Evolutionary conservation across 1,140 invertebrate genomes (phyloP).

Genomic region (Drosophila aff.): DNA sequence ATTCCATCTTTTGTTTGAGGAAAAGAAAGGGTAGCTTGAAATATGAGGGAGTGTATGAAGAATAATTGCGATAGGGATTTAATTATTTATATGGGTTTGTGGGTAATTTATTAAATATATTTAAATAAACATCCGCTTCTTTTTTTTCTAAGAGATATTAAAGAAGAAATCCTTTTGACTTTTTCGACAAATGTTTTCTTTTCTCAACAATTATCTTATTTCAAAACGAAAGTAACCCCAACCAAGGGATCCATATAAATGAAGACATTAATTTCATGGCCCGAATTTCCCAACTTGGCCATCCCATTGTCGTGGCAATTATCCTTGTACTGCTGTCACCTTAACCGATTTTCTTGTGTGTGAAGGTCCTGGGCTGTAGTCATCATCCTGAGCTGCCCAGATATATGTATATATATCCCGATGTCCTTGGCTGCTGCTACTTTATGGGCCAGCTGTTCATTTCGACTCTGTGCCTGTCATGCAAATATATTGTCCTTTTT

Average conservation of each 20-base stretch:
- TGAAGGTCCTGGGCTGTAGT: background rate
- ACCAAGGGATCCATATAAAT: slow-evolving; percentile 13
- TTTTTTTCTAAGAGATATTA: background rate
- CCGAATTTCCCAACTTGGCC: slow-evolving; percentile 19
- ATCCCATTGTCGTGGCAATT: slow-evolving; percentile 29
- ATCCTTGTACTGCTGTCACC: slow-evolving; percentile 34
- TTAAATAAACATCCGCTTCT: background rate
- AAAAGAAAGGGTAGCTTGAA: slow-evolving; percentile 5
- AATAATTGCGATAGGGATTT: background rate
- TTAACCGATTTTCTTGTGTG: slow-evolving; percentile 33
- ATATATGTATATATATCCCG: slow-evolving; percentile 26
- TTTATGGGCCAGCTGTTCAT: slow-evolving; percentile 70
- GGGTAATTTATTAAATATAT: background rate
- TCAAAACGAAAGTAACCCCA: background rate
- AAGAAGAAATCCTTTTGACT: background rate
- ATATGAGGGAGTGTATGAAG: background rate
- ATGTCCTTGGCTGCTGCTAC: slow-evolving; percentile 38
- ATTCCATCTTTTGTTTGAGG: slow-evolving; percentile 32
- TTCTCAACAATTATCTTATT: background rate
- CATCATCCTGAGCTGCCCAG: slow-evolving; percentile 19
- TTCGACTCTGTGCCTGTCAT: slow-evolving; percentile 51
- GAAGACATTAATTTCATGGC: slow-evolving; percentile 14
- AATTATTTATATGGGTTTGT: background rate
- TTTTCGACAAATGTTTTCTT: background rate
- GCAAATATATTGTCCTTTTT: slow-evolving; percentile 82